Evolutionary conservation across 1,140 invertebrate genomes (phyloP).

Genomic region (Bicyclus anynana): DNA sequence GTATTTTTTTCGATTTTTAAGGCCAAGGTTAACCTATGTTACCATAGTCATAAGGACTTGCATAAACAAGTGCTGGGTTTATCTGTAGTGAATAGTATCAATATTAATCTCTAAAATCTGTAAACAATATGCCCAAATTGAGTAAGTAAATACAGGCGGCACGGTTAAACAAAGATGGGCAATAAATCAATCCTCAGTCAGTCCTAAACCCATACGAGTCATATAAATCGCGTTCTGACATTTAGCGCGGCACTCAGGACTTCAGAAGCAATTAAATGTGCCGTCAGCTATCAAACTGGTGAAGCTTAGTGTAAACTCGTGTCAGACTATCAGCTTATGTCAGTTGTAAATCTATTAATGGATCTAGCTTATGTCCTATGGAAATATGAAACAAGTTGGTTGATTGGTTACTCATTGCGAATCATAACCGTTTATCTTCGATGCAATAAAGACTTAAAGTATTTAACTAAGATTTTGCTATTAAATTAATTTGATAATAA

Average conservation of each 20-base stretch:
- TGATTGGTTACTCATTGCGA: background rate
- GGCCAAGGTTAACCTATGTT: too few relatives aligned
- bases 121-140: background rate
- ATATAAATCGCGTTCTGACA: constrained; percentile 13
- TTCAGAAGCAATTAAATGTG: constrained; percentile 15
- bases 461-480: too few relatives aligned
- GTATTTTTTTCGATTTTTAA: too few relatives aligned
- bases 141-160: background rate
- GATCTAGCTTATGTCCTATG: background rate
- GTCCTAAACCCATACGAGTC: constrained; percentile 1
- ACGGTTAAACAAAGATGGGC: background rate
- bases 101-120: background rate
- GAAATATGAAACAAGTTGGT: background rate
- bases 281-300: background rate
- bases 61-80: too few relatives aligned
- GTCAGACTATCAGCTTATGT: background rate
- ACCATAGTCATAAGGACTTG: background rate
- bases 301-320: background rate
- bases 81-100: background rate
- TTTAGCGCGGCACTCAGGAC: constrained; percentile 6
- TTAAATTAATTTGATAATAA: too few relatives aligned
- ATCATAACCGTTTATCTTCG: background rate
- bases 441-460: too few relatives aligned
- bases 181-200: constrained; percentile 4
- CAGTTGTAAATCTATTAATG: background rate